These are phyloP conservation scores for Allolobophora icterica DNA, from an alignment of 2,888 invertebrate genomes.

Conservation along the genomic window DNA sequence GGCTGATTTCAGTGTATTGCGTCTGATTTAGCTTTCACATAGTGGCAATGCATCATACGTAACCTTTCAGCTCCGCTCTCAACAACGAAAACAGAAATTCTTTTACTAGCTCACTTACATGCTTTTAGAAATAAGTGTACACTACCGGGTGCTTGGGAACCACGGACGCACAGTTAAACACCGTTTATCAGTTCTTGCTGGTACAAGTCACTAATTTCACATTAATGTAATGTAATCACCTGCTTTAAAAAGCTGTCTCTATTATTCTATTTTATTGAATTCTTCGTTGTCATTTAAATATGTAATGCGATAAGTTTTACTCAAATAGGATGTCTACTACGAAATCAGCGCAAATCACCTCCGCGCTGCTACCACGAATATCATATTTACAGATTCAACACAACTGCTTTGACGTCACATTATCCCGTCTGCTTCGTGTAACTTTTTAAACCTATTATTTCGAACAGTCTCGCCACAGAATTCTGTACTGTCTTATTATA, in stretches of 20 bases:
- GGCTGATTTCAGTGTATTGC: background rate
- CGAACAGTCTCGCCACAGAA: too few relatives aligned
- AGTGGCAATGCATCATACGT: background rate
- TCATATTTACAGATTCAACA: background rate
- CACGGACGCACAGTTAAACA: slow-evolving; percentile 1
- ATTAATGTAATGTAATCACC: slow-evolving; percentile 2
- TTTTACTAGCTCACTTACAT: background rate
- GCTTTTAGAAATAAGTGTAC: background rate
- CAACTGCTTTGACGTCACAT: background rate
- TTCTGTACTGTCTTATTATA: too few relatives aligned
- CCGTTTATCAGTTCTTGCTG: background rate
- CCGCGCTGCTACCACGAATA: background rate
- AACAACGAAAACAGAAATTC: background rate
- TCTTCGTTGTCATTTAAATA: background rate
- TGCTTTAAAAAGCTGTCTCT: background rate
- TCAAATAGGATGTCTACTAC: slow-evolving; percentile 4
- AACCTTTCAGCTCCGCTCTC: background rate
- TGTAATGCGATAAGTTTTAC: background rate
- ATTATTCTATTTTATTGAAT: background rate
- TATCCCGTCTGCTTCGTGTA: background rate
- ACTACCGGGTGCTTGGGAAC: slow-evolving; percentile 17
- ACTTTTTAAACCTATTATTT: too few relatives aligned
- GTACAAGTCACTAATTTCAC: slow-evolving; percentile 1
- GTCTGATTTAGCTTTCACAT: background rate
- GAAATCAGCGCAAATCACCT: background rate